phyloP scores from a whole-genome alignment of 2,797 vertebrate genomes.

The Gymnothorax reevesii region DNA sequence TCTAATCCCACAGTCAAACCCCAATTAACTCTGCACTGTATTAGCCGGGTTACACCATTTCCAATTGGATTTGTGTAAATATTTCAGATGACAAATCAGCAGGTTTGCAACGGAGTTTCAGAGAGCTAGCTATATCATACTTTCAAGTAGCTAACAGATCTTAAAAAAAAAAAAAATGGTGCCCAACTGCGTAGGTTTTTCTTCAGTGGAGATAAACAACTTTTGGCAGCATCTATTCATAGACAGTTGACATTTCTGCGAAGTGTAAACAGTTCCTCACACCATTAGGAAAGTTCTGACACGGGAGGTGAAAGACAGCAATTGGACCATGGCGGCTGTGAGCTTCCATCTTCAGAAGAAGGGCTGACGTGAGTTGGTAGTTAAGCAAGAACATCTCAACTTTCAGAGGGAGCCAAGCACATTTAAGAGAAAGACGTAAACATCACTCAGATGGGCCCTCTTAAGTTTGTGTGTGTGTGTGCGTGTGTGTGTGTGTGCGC shows the following conservation, averaged over 20 bases:
- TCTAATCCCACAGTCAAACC: not conserved
- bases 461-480: not conserved
- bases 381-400: not conserved
- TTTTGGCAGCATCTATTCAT: no score
- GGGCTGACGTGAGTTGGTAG: not conserved
- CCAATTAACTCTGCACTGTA: not conserved
- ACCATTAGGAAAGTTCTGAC: not conserved
- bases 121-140: no score
- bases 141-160: no score
- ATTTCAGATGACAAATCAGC: not conserved
- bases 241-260: no score
- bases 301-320: not conserved
- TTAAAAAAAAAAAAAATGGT: no score
- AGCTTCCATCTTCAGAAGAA: not conserved
- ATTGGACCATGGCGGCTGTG: not conserved
- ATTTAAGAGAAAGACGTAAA: not conserved
- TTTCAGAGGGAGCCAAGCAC: not conserved
- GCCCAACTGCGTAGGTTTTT: no score
- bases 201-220: no score
- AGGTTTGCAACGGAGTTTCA: not conserved
- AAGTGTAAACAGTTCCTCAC: not conserved
- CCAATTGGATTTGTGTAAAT: not conserved
- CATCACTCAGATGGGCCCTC: not conserved
- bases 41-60: not conserved
- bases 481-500: not conserved